Evolutionary conservation across 23 tunicate genomes (phyloP).

Genomic region (Halocynthia roretzi): DNA sequence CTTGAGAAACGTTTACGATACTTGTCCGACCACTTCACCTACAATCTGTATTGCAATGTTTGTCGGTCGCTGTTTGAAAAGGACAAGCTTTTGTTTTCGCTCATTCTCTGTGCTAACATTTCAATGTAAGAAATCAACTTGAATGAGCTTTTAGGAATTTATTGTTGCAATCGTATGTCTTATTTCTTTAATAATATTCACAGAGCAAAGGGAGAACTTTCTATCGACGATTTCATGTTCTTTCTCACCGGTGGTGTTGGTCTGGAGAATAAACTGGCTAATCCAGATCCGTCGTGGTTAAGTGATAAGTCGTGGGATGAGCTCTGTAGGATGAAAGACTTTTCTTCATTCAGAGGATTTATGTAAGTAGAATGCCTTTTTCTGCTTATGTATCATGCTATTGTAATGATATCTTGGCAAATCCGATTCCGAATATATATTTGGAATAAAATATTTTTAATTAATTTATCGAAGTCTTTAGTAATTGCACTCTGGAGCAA

Average conservation of each 20-base stretch:
- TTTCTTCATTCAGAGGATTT: slow-evolving; percentile 72
- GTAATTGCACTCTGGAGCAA: too few relatives aligned
- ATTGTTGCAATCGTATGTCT: neutral
- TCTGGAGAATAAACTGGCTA: slow-evolving; percentile 84
- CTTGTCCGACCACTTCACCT: slow-evolving; percentile 97
- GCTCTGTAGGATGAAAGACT: slow-evolving; percentile 92
- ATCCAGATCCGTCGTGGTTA: slow-evolving; percentile 90
- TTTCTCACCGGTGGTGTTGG: slow-evolving; percentile 99
- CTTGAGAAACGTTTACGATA: slow-evolving; percentile 91
- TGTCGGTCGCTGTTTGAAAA: slow-evolving; percentile 98
- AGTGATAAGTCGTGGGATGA: slow-evolving; percentile 99
- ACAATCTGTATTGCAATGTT: slow-evolving; percentile 97
- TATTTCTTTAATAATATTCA: neutral
- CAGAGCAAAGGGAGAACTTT: slow-evolving; percentile 84
- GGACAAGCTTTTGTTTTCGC: slow-evolving; percentile 90
- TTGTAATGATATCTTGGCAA: neutral
- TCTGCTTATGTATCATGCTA: too few relatives aligned
- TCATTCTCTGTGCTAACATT: slow-evolving; percentile 90
- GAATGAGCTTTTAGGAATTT: too few relatives aligned
- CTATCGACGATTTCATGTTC: slow-evolving; percentile 81
- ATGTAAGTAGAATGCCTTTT: slow-evolving; percentile 32
- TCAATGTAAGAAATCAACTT: slow-evolving; percentile 54
- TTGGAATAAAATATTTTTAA: too few relatives aligned
- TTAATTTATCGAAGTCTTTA: too few relatives aligned
- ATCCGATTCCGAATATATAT: neutral